Conservation (phyloP, 2,888 invertebrate genomes). For the Scelioninae gen. 1 region DNA sequence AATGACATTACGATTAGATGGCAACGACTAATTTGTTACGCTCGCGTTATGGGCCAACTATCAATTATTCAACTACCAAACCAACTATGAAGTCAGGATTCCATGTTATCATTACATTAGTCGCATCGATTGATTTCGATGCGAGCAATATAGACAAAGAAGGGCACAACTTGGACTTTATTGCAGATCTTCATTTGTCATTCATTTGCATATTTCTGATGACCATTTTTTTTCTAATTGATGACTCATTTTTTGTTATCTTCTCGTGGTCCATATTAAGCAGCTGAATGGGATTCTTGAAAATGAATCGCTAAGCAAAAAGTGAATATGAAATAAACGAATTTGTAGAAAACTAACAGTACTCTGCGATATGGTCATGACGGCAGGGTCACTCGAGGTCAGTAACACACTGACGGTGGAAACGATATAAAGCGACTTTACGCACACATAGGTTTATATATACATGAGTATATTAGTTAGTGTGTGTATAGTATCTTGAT, state of each 20-base stretch:
- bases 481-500: slow-evolving; percentile 59
- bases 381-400: slow-evolving; percentile 83
- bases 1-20: slow-evolving; percentile 44
- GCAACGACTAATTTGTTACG: slow-evolving; percentile 52
- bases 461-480: slow-evolving; percentile 26
- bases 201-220: too few relatives aligned
- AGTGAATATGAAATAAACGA: slow-evolving; percentile 61
- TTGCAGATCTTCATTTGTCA: too few relatives aligned
- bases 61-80: slow-evolving; percentile 41
- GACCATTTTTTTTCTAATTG: too few relatives aligned
- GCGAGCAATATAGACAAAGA: background rate
- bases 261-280: too few relatives aligned
- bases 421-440: slow-evolving; percentile 71
- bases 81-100: slow-evolving; percentile 10
- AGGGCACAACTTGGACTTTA: background rate
- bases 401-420: slow-evolving; percentile 83
- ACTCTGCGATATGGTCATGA: slow-evolving; percentile 78
- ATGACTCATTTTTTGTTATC: too few relatives aligned
- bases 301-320: background rate
- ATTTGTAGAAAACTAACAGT: slow-evolving; percentile 79
- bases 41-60: slow-evolving; percentile 22
- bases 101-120: slow-evolving; percentile 3
- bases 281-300: too few relatives aligned
- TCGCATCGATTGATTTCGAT: background rate
- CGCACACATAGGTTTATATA: slow-evolving; percentile 46